A percentile compares a stretch with the other conserved stretches of the same genome.
Conservation (phyloP, 2,113 vertebrate species). For the Perca fluviatilis region DNA sequence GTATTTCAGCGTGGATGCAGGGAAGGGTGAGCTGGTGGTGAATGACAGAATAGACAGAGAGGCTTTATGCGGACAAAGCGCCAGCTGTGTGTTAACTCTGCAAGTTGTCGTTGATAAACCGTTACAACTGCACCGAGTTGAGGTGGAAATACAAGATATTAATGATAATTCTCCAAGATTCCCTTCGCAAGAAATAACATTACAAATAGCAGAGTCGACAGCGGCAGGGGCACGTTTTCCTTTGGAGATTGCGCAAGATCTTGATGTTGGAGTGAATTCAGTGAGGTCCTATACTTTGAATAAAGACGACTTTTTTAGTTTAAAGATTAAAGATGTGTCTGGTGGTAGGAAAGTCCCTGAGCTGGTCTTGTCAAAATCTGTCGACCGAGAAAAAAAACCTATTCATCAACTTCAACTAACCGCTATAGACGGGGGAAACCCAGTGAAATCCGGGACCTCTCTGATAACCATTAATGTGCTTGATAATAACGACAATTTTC, state of each 20-base stretch:
- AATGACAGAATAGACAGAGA: slow-evolving; percentile 89
- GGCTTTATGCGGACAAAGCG: slow-evolving; percentile 84
- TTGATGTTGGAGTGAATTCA: slow-evolving; percentile 78
- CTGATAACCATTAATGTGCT: slow-evolving; percentile 66
- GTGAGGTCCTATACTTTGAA: slow-evolving; percentile 69
- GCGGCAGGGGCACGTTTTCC: slow-evolving; percentile 76
- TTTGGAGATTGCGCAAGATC: slow-evolving; percentile 74
- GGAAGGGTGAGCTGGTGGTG: slow-evolving; percentile 84
- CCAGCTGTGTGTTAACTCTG: slow-evolving; percentile 83
- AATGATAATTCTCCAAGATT: slow-evolving; percentile 87
- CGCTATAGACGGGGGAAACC: slow-evolving; percentile 78
- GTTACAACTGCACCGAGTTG: slow-evolving; percentile 83
- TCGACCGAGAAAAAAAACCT: slow-evolving; percentile 48
- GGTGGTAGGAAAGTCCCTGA: slow-evolving; percentile 49
- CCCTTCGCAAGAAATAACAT: slow-evolving; percentile 39
- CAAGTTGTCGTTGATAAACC: slow-evolving; percentile 86
- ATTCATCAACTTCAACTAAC: slow-evolving; percentile 81
- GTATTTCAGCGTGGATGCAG: slow-evolving; percentile 86
- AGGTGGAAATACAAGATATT: slow-evolving; percentile 87
- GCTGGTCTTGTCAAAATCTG: slow-evolving; percentile 43
- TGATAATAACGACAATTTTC: slow-evolving; percentile 90
- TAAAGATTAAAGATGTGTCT: slow-evolving; percentile 59
- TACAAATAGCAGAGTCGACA: slow-evolving; percentile 77
- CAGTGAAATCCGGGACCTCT: slow-evolving; percentile 65
- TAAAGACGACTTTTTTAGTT: slow-evolving; percentile 77